A percentile compares a stretch with the other conserved stretches of the same genome.
Evolutionary conservation across 2,113 vertebrate genomes (phyloP).

Genomic region (Bungarus multicinctus): DNA sequence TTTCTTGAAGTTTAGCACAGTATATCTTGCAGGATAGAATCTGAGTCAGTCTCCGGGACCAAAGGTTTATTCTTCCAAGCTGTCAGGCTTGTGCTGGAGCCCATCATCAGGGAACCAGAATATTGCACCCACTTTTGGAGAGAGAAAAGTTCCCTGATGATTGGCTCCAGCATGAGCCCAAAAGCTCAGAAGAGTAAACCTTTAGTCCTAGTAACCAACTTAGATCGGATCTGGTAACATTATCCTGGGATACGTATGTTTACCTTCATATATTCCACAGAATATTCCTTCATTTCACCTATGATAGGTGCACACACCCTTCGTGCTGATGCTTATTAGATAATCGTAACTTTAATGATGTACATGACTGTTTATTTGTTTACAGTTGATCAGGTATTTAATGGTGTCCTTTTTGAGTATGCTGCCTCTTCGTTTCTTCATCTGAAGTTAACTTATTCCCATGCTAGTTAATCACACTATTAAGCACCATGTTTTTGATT

Average conservation of each 20-base stretch:
- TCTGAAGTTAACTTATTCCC: background rate
- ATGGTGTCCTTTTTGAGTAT: background rate
- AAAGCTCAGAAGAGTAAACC: background rate
- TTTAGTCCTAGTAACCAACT: background rate
- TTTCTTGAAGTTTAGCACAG: background rate
- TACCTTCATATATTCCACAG: background rate
- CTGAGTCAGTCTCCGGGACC: background rate
- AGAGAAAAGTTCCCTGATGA: background rate
- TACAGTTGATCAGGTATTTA: background rate
- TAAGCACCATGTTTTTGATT: background rate
- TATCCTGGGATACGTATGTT: background rate
- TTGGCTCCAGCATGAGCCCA: background rate
- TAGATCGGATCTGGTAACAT: background rate
- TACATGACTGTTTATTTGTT: background rate
- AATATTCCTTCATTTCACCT: background rate
- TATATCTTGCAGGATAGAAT: background rate
- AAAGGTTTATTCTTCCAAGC: background rate
- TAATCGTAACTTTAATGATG: background rate
- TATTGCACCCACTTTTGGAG: background rate
- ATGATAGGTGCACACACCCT: background rate
- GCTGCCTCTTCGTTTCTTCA: background rate
- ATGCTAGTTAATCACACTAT: background rate
- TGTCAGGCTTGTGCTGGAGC: background rate
- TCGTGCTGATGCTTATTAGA: background rate
- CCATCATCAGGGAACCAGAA: background rate